A percentile compares a stretch with the other conserved stretches of the same genome.
Evolutionary conservation across 2,888 invertebrate genomes (phyloP).

Genomic region (Lobophora halterata): DNA sequence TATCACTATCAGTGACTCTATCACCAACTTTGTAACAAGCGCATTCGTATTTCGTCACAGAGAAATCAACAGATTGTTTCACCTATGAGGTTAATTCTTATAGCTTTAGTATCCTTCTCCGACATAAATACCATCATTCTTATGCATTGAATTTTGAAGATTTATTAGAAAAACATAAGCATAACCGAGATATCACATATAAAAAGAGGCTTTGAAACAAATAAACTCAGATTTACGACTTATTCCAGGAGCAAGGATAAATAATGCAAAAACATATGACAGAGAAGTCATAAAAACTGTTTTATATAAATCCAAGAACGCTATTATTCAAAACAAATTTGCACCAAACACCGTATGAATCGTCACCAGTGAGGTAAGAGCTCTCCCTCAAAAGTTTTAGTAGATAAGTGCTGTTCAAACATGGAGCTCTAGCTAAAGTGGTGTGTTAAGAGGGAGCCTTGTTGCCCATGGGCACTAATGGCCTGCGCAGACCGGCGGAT

Average conservation of each 20-base stretch:
- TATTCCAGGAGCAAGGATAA: slow-evolving; percentile 1
- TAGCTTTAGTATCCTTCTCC: no score
- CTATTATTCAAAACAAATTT: slow-evolving; percentile 10
- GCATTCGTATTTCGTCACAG: no score
- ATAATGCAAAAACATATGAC: slow-evolving; percentile 2
- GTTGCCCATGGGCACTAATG: slow-evolving; percentile 27
- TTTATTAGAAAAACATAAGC: no score
- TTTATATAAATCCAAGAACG: not conserved
- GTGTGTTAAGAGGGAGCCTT: slow-evolving; percentile 16
- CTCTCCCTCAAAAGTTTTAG: not conserved
- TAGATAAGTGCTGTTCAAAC: slow-evolving; percentile 8
- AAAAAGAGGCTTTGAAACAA: slow-evolving; percentile 1
- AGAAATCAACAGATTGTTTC: no score
- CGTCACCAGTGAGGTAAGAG: slow-evolving; percentile 9
- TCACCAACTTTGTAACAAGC: no score
- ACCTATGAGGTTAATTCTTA: no score
- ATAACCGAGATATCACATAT: no score
- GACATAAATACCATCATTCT: no score
- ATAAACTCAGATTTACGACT: slow-evolving; percentile 1
- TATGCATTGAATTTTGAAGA: no score
- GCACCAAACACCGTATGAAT: slow-evolving; percentile 1
- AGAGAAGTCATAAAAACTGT: slow-evolving; percentile 6
- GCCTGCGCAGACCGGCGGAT: slow-evolving; percentile 30
- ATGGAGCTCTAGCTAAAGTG: slow-evolving; percentile 22
- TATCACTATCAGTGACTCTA: no score